Evolutionary conservation across 1,140 invertebrate genomes (phyloP).

Genomic region (Cherax destructor): DNA sequence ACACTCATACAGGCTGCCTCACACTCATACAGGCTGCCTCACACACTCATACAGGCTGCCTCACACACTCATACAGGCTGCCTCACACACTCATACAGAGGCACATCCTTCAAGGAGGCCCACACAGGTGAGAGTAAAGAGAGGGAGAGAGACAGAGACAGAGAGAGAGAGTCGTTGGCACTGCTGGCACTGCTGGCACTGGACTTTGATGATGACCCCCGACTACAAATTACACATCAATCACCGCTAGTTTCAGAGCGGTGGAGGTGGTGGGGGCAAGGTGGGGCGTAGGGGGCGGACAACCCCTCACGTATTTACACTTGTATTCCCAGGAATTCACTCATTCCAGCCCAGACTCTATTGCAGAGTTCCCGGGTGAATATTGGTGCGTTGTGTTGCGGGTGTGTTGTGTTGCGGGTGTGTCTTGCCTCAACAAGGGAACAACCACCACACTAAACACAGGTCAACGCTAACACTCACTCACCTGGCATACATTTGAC

Average conservation of each 20-base stretch:
- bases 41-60: neutral
- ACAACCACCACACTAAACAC: neutral
- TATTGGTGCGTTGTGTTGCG: neutral
- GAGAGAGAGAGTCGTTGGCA: slow-evolving; percentile 16
- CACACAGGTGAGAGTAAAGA: neutral
- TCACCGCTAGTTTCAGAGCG: slow-evolving; percentile 53
- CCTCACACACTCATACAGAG: too few species aligned
- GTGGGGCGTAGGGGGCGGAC: neutral
- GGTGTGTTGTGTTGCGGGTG: neutral
- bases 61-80: neutral
- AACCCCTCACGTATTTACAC: slow-evolving; percentile 52
- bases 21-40: too few species aligned
- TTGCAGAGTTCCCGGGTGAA: slow-evolving; percentile 40
- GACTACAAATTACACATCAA: slow-evolving; percentile 48
- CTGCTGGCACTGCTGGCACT: neutral
- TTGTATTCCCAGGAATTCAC: slow-evolving; percentile 56
- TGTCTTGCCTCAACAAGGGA: neutral
- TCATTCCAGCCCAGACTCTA: slow-evolving; percentile 40
- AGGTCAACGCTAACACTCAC: too few species aligned
- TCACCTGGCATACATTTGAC: too few species aligned
- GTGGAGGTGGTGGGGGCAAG: neutral
- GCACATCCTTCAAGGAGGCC: too few species aligned
- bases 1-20: too few species aligned
- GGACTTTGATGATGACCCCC: slow-evolving; percentile 38
- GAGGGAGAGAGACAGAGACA: neutral